Evolutionary conservation across 2,888 invertebrate species (phyloP).

Genomic region (Polylopha cassiicola): DNA sequence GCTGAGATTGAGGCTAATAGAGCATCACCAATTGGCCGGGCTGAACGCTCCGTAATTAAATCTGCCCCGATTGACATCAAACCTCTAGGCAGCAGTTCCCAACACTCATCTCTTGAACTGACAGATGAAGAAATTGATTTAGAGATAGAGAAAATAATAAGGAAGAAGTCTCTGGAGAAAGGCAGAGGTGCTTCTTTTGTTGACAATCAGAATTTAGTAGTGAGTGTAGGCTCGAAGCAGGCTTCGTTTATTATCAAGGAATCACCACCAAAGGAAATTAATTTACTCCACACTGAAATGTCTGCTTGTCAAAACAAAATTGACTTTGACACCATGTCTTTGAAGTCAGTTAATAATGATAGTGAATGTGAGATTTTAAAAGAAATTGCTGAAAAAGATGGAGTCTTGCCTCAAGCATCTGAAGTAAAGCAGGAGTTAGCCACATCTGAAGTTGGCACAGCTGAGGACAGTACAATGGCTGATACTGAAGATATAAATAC

Average conservation of each 20-base stretch:
- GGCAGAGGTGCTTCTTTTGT: slow-evolving; percentile 55
- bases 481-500: slow-evolving; percentile 50
- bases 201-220: slow-evolving; percentile 24
- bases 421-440: slow-evolving; percentile 42
- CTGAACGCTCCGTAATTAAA: slow-evolving; percentile 71
- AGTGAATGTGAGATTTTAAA: slow-evolving; percentile 35
- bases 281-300: slow-evolving; percentile 43
- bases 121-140: slow-evolving; percentile 83
- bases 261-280: slow-evolving; percentile 34
- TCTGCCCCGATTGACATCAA: slow-evolving; percentile 83
- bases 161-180: slow-evolving; percentile 71
- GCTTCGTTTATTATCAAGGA: slow-evolving; percentile 42
- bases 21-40: slow-evolving; percentile 64
- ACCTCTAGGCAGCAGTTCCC: slow-evolving; percentile 69
- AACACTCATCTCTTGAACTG: slow-evolving; percentile 75
- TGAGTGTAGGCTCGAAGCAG: slow-evolving; percentile 37
- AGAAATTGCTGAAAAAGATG: slow-evolving; percentile 36
- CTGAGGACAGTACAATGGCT: slow-evolving; percentile 39
- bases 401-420: slow-evolving; percentile 37
- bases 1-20: slow-evolving; percentile 58
- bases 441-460: slow-evolving; percentile 37
- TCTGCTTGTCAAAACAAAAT: slow-evolving; percentile 36
- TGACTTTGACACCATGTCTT: slow-evolving; percentile 33
- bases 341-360: slow-evolving; percentile 35
- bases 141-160: slow-evolving; percentile 81